Conservation (phyloP, 1,140 invertebrate genomes). For the Elysia chlorotica region DNA sequence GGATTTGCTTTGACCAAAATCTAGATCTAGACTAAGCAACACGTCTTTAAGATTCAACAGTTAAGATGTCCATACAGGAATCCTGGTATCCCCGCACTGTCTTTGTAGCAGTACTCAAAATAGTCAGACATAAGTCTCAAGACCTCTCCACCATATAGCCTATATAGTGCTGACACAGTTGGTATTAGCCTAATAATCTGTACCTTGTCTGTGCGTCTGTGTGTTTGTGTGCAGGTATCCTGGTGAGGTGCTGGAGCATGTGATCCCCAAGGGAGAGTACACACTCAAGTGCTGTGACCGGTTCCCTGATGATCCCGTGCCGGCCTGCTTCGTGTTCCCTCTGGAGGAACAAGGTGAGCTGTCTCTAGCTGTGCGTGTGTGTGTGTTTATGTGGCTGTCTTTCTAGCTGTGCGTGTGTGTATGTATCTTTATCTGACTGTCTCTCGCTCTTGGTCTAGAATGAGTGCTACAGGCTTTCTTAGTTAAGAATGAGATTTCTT, state of each 20-base stretch:
- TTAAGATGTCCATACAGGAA: no score
- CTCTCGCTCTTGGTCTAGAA: not conserved
- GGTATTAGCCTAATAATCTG: no score
- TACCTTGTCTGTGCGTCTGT: no score
- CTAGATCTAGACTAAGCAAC: no score
- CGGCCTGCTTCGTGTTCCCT: constrained; percentile 48
- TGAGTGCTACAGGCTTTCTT: not conserved
- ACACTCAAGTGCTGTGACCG: constrained; percentile 38
- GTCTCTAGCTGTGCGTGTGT: not conserved
- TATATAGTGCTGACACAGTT: no score
- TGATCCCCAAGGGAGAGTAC: constrained; percentile 40
- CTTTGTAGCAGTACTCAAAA: no score
- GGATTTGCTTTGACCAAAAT: no score
- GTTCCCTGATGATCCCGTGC: constrained; percentile 32
- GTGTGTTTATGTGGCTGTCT: not conserved
- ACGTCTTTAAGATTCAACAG: no score
- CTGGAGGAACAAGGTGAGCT: constrained; percentile 44
- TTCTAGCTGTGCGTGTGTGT: not conserved
- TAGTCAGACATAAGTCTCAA: no score
- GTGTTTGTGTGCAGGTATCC: constrained; percentile 40
- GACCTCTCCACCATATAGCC: no score
- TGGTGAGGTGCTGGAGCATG: constrained; percentile 43
- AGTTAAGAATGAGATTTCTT: not conserved
- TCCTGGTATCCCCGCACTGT: no score
- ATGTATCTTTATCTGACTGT: constrained; percentile 1